A percentile compares a stretch with the other conserved stretches of the same genome.
phyloP scores from a whole-genome alignment of 2,797 vertebrate genomes.

The Lutjanus campechanus region DNA sequence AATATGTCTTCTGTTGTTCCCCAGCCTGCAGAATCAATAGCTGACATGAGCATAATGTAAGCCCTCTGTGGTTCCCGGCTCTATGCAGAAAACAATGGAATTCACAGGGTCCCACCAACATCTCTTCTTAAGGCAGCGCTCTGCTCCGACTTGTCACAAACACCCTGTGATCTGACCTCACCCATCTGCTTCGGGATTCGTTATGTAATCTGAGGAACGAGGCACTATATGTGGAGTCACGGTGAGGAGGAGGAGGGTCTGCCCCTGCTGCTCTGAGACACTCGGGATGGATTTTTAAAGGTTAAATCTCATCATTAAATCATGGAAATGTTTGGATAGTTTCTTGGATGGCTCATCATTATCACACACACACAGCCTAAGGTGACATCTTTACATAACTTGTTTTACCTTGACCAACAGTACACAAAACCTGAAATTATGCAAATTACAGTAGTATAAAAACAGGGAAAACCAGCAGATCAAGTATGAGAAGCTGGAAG shows the following conservation, averaged over 20 bases:
- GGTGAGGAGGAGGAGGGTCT: conserved; percentile 38
- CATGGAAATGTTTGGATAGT: not conserved
- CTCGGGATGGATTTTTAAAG: conserved; percentile 3
- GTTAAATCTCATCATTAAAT: conserved; percentile 19
- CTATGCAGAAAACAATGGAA: conserved; percentile 63
- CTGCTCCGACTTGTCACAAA: conserved; percentile 69
- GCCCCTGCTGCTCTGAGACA: conserved; percentile 17
- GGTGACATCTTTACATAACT: conserved; percentile 20
- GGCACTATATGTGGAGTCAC: conserved; percentile 64
- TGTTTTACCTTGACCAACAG: not conserved
- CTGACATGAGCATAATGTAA: conserved; percentile 76
- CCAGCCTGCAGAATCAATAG: conserved; percentile 77
- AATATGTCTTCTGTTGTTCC: conserved; percentile 80
- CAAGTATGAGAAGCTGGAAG: not conserved
- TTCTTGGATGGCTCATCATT: not conserved
- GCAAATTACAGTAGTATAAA: not conserved
- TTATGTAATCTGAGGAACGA: conserved; percentile 69
- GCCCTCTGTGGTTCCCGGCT: conserved; percentile 64
- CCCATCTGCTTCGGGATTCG: conserved; percentile 69
- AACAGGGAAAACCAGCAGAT: not conserved
- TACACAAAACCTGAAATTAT: not conserved
- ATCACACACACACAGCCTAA: not conserved
- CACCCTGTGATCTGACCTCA: conserved; percentile 74
- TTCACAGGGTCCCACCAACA: conserved; percentile 58
- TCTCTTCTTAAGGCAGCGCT: conserved; percentile 55